Conservation (phyloP, 2,888 invertebrate species). For the Sesamia inferens region DNA sequence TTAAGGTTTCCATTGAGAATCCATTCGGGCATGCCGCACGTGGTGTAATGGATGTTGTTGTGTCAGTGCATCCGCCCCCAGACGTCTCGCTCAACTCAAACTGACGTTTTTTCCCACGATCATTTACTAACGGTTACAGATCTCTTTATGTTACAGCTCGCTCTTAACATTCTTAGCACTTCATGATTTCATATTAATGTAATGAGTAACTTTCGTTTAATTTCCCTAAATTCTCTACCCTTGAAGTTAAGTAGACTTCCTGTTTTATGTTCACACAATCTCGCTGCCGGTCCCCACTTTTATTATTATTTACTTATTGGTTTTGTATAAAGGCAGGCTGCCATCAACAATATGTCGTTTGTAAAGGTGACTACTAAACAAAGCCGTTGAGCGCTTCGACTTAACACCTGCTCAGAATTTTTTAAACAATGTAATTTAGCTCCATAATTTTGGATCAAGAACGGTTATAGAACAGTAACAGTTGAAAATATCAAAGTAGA, state of each 20-base stretch:
- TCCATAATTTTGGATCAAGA: conserved; percentile 58
- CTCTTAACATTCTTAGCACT: conserved; percentile 35
- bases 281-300: conserved; percentile 81
- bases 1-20: conserved; percentile 63
- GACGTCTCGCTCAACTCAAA: conserved; percentile 77
- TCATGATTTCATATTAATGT: conserved; percentile 50
- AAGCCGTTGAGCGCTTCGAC: conserved; percentile 84
- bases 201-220: conserved; percentile 40
- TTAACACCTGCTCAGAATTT: conserved; percentile 85
- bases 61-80: conserved; percentile 81
- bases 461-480: no score
- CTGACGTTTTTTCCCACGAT: conserved; percentile 87
- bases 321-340: conserved; percentile 86
- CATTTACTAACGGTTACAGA: conserved; percentile 79
- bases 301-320: conserved; percentile 88
- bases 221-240: conserved; percentile 72
- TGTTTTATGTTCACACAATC: conserved; percentile 86
- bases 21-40: conserved; percentile 77
- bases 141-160: conserved; percentile 71
- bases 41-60: conserved; percentile 80
- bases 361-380: conserved; percentile 88
- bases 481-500: no score
- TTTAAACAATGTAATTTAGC: conserved; percentile 61
- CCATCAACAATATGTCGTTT: conserved; percentile 88
- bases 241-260: conserved; percentile 83